phyloP scores from a whole-genome alignment of 2,888 invertebrate genomes.

The Drosophila helvetica region DNA sequence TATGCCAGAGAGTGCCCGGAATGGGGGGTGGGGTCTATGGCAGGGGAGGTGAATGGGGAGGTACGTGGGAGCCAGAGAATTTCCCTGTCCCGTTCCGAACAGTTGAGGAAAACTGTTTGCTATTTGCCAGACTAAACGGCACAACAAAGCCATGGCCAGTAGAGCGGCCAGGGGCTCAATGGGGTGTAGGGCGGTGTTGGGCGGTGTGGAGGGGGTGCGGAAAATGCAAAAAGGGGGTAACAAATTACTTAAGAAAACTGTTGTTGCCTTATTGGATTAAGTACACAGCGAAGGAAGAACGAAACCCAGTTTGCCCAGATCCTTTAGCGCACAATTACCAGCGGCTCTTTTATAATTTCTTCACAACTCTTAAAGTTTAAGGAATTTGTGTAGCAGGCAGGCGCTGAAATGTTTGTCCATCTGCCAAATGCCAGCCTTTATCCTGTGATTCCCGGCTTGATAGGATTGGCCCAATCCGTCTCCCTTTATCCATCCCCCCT shows the following conservation, averaged over 20 bases:
- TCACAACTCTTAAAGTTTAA: conserved; percentile 25
- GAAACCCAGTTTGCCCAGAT: conserved; percentile 46
- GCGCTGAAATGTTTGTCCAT: conserved; percentile 30
- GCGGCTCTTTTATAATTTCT: conserved; percentile 77
- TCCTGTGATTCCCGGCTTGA: conserved; percentile 43
- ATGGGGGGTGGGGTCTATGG: neutral
- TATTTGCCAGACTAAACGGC: conserved; percentile 72
- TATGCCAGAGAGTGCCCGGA: conserved; percentile 54
- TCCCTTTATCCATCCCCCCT: neutral
- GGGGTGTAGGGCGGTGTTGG: no score
- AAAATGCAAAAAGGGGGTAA: conserved; percentile 50
- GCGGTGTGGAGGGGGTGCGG: conserved; percentile 1
- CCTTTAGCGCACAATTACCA: conserved; percentile 76
- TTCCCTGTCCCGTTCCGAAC: conserved; percentile 14
- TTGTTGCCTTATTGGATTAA: conserved; percentile 78
- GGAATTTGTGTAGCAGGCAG: neutral
- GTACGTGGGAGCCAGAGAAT: conserved; percentile 7
- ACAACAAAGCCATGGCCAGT: conserved; percentile 61
- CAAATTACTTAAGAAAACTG: conserved; percentile 78
- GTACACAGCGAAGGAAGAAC: conserved; percentile 29
- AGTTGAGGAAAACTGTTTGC: conserved; percentile 68
- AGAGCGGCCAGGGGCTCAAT: neutral
- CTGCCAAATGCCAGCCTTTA: conserved; percentile 27
- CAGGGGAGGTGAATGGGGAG: conserved; percentile 9
- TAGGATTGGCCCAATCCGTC: conserved; percentile 19